Percentiles rank a stretch among this genome's conserved stretches.
These are phyloP conservation scores for Myotis planiceps DNA, from an alignment of 2,797 vertebrate genomes.

Conservation along the genomic window DNA sequence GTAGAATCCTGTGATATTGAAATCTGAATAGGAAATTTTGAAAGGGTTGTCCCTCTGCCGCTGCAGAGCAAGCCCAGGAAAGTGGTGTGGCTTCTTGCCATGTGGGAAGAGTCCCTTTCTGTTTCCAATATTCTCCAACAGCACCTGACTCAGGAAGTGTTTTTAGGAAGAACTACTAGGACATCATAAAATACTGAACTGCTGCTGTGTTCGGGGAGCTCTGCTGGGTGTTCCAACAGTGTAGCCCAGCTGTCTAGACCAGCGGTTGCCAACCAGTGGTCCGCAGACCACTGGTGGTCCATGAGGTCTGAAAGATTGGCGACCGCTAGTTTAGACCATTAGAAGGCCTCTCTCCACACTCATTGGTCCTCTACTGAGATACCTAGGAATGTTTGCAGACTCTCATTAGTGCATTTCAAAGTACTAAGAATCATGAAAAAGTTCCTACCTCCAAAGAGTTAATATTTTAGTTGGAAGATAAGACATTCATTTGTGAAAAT, in stretches of 20 bases:
- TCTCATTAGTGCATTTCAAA: neutral
- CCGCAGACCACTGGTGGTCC: neutral
- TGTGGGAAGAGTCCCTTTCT: neutral
- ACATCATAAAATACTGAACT: neutral
- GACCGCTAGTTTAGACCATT: neutral
- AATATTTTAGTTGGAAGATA: constrained; percentile 30
- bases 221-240: neutral
- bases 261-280: too few relatives aligned
- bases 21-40: neutral
- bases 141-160: neutral
- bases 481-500: neutral
- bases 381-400: neutral
- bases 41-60: neutral
- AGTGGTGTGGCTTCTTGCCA: neutral
- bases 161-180: neutral
- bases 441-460: neutral
- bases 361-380: neutral
- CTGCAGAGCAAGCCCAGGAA: neutral
- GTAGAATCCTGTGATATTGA: neutral
- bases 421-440: neutral
- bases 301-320: neutral
- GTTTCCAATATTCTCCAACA: neutral
- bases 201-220: neutral
- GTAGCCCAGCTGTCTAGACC: neutral
- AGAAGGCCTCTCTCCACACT: neutral